Evolutionary conservation across 2,888 invertebrate species (phyloP).

Genomic region (Zygothrica quintamaculata): DNA sequence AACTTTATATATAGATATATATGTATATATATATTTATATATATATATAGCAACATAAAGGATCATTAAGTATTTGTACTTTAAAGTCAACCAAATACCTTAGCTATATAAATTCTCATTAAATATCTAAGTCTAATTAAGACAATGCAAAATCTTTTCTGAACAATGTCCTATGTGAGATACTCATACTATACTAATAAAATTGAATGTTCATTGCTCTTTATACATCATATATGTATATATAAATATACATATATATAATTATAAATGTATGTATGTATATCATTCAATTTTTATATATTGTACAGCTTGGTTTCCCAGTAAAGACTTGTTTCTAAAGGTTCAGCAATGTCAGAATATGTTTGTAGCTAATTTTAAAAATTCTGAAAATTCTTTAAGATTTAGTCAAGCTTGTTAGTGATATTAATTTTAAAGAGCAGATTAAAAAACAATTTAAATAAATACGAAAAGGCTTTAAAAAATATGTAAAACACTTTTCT

Average conservation of each 20-base stretch:
- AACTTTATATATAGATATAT: slow-evolving; percentile 67
- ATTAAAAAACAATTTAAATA: too few relatives aligned
- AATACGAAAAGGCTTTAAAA: too few relatives aligned
- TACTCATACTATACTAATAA: too few relatives aligned
- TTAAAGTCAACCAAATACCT: slow-evolving; percentile 35
- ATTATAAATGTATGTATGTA: too few relatives aligned
- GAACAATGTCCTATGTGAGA: slow-evolving; percentile 21
- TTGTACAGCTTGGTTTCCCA: slow-evolving; percentile 16
- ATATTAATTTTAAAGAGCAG: slow-evolving; percentile 82
- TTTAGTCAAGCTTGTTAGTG: slow-evolving; percentile 83
- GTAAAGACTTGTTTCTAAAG: slow-evolving; percentile 9
- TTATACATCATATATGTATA: too few relatives aligned
- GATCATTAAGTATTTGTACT: slow-evolving; percentile 48
- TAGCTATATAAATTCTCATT: too few relatives aligned
- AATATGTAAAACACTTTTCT: too few relatives aligned
- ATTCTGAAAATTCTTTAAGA: slow-evolving; percentile 22
- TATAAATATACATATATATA: slow-evolving; percentile 5
- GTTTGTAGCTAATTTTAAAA: slow-evolving; percentile 10
- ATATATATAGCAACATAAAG: too few relatives aligned
- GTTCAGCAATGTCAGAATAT: slow-evolving; percentile 3
- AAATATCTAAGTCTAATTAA: slow-evolving; percentile 15
- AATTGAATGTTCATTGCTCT: too few relatives aligned
- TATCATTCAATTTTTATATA: slow-evolving; percentile 6
- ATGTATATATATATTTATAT: too few relatives aligned
- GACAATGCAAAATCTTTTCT: slow-evolving; percentile 19